Conservation (phyloP, 2,888 invertebrate species). For the Mythimna pallens region DNA sequence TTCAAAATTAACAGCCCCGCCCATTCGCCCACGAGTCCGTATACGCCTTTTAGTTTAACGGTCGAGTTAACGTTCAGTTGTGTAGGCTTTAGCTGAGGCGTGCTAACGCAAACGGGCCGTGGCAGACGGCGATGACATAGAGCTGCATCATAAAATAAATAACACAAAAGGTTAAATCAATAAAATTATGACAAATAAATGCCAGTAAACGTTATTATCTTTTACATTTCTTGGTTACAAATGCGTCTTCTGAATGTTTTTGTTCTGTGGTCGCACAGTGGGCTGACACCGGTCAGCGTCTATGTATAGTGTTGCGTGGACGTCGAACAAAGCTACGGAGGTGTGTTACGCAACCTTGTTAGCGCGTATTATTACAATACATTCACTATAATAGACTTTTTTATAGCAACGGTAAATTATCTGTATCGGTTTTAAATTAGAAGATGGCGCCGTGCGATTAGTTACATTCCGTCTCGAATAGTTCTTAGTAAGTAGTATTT, state of each 20-base stretch:
- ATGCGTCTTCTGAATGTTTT: not conserved
- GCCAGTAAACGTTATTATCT: not conserved
- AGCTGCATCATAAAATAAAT: conserved; percentile 15
- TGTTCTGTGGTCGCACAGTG: conserved; percentile 7
- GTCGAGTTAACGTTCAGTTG: conserved; percentile 44
- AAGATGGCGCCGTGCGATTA: conserved; percentile 53
- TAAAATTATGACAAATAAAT: conserved; percentile 1
- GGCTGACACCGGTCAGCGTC: not conserved
- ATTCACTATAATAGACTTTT: conserved; percentile 50
- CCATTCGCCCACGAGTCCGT: conserved; percentile 68
- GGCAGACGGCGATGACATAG: conserved; percentile 2
- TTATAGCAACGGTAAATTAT: conserved; percentile 53
- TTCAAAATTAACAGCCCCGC: conserved; percentile 72
- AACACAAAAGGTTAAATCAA: conserved; percentile 25
- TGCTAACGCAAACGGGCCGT: conserved; percentile 47
- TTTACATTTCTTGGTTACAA: not conserved
- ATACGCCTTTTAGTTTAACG: conserved; percentile 64
- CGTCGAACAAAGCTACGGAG: not conserved
- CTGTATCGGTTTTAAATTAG: conserved; percentile 48
- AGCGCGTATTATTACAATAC: conserved; percentile 41
- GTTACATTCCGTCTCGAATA: conserved; percentile 38
- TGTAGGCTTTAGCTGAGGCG: conserved; percentile 39
- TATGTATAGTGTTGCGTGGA: not conserved
- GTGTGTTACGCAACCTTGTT: conserved; percentile 47
- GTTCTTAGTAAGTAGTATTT: conserved; percentile 17